Conservation (phyloP, 2,113 vertebrate genomes). For the Trogon melanurus region DNA sequence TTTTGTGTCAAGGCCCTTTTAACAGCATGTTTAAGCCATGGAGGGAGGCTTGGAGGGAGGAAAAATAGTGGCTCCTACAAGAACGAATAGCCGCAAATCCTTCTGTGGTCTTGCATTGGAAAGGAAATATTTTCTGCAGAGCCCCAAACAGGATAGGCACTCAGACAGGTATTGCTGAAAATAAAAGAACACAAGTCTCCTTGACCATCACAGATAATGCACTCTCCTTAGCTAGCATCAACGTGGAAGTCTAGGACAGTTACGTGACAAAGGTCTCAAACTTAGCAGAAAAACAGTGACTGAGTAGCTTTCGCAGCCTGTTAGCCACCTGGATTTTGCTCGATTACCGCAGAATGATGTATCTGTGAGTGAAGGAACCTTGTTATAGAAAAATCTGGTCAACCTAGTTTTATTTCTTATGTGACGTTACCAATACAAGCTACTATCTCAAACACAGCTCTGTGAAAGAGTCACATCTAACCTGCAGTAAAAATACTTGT, state of each 20-base stretch:
- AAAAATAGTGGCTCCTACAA: neutral
- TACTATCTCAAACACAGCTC: neutral
- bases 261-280: neutral
- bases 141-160: neutral
- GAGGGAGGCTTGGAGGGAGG: neutral
- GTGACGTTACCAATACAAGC: neutral
- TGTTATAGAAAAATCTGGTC: slow-evolving; percentile 20
- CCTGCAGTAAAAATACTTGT: neutral
- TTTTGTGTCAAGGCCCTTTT: neutral
- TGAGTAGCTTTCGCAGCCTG: neutral
- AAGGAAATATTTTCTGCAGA: slow-evolving; percentile 18
- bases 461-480: neutral
- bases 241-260: neutral
- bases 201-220: neutral
- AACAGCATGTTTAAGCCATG: neutral
- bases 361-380: neutral
- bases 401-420: neutral
- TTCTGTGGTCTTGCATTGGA: neutral
- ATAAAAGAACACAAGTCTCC: neutral
- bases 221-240: neutral
- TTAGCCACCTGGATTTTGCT: neutral
- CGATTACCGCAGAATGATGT: slow-evolving; percentile 32
- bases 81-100: neutral
- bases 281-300: neutral
- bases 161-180: neutral